Evolutionary conservation across 2,113 vertebrate species (phyloP), one percentile per base, ranked within the genome.

Genomic region (Pelobates fuscus): DNA sequence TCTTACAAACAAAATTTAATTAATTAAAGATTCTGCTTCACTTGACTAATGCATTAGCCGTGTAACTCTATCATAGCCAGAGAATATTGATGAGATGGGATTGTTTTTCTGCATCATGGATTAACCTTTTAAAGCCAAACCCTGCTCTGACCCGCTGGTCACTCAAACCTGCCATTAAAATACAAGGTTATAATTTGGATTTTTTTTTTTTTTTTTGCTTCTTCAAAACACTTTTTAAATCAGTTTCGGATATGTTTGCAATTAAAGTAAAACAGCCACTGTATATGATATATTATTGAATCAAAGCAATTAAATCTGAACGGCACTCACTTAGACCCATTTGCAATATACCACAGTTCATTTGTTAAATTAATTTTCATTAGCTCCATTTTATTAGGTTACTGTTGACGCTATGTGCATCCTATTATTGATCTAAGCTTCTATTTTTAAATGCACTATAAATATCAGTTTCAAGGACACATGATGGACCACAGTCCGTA

Each of bases 1-100:
- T 74, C 62, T 43, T 44, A 66, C 7, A 27, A 58, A 18, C 5
- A n/a, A 20, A 17, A 20, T 23, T 24, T 27, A 30, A 46, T 67
- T 77, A 49, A 77, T 67, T 49, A 61, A n/a, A 32, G 37, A 26
- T 26, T 25, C 55, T 24, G 5, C 41, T 17, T 60, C 54, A 25
- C 41, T 61, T 46, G n/a, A 23, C n/a, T 37, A 46, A 67, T 68
- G 44, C 21, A 77, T 55, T 44, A 41, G 26, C 21, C 37, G 15
- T 43, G 24, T 43, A 20, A 55, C 49, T 29, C 29, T 43, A 27
- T 54, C 15, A 23, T 62, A 18, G 14, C 29, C 60, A 18, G 60
- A 4, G 18, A 62, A 63, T 17, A 52, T 37, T 29, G 14, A 15
- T 18, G 20, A n/a, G n/a, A n/a, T n/a, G n/a, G n/a, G n/a, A n/a